These are phyloP conservation scores for Bursaphelenchus okinawaensis DNA, from an alignment of 2,888 invertebrate species.

Conservation along the genomic window DNA sequence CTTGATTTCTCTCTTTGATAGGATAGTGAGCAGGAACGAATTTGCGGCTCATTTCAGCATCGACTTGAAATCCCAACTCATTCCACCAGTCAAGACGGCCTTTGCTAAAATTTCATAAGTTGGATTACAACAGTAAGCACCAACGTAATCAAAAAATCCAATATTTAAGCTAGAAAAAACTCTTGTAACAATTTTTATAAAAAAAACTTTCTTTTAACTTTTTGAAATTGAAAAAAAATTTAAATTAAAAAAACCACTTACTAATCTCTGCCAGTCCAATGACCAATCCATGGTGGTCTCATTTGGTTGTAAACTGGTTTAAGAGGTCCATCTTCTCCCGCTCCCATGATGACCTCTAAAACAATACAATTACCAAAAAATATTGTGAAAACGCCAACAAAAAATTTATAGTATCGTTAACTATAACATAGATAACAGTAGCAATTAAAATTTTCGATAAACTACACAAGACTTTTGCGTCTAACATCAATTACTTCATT, in stretches of 20 bases:
- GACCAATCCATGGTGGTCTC: slow-evolving; percentile 49
- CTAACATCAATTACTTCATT: too few relatives aligned
- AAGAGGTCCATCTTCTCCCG: slow-evolving; percentile 38
- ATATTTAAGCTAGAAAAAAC: too few relatives aligned
- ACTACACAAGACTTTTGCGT: too few relatives aligned
- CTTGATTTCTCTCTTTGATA: slow-evolving; percentile 40
- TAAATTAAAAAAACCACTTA: slow-evolving; percentile 16
- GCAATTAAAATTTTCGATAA: too few relatives aligned
- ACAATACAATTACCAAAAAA: too few relatives aligned
- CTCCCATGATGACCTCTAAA: slow-evolving; percentile 33
- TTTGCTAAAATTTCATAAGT: slow-evolving; percentile 37
- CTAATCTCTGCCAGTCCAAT: slow-evolving; percentile 47
- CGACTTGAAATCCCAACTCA: slow-evolving; percentile 40
- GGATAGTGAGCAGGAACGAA: background rate
- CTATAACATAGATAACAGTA: too few relatives aligned
- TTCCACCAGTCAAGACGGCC: slow-evolving; percentile 54
- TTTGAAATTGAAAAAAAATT: background rate
- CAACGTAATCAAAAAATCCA: slow-evolving; percentile 6
- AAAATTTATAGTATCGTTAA: too few relatives aligned
- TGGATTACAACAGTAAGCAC: too few relatives aligned
- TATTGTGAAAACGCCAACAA: too few relatives aligned
- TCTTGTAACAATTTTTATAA: too few relatives aligned
- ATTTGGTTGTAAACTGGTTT: slow-evolving; percentile 41
- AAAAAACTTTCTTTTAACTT: too few relatives aligned
- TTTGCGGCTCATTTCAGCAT: slow-evolving; percentile 22